phyloP scores from a whole-genome alignment of 2,888 invertebrate species.

The Phengaris arion region DNA sequence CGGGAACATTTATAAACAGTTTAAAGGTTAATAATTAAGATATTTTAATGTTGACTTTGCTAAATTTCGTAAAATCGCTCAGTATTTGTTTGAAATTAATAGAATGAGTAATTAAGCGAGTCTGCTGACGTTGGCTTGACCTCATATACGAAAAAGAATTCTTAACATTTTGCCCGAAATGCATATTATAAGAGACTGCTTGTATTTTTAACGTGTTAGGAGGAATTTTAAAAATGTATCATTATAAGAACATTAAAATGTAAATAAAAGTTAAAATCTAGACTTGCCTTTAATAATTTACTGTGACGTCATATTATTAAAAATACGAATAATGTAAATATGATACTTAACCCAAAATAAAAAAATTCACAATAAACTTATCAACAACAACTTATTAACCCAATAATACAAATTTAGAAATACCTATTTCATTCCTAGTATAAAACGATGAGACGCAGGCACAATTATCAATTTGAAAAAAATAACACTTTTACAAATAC shows the following conservation, averaged over 20 bases:
- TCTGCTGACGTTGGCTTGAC: no score
- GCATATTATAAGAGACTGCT: neutral
- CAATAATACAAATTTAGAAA: neutral
- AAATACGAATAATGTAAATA: neutral
- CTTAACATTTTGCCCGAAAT: neutral
- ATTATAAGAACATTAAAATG: constrained; percentile 1
- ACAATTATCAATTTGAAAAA: neutral
- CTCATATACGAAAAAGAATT: neutral
- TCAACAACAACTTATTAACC: neutral
- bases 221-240: neutral
- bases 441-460: neutral
- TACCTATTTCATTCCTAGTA: neutral
- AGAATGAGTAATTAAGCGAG: no score
- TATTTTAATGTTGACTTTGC: no score
- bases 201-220: neutral
- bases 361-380: neutral
- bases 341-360: neutral
- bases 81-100: no score
- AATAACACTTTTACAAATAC: neutral
- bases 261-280: neutral
- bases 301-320: neutral
- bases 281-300: neutral
- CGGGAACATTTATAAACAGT: no score
- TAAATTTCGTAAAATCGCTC: no score
- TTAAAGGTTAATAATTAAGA: no score